Evolutionary conservation across 2,888 invertebrate species (phyloP).

Genomic region (Ornithoptera priamus): DNA sequence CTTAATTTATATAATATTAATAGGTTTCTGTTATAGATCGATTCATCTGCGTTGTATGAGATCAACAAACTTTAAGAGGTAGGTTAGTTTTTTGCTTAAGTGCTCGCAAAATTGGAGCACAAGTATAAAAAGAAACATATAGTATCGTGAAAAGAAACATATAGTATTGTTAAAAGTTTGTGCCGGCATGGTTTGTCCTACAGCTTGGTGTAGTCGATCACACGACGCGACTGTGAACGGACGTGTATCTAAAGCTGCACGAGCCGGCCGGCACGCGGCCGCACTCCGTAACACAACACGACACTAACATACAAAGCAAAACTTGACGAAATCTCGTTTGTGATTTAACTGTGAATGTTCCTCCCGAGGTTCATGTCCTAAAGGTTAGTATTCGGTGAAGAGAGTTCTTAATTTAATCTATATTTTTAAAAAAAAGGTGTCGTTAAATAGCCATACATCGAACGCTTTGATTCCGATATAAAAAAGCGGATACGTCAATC

Average conservation of each 20-base stretch:
- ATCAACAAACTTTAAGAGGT: slow-evolving; percentile 28
- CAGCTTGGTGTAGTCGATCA: slow-evolving; percentile 58
- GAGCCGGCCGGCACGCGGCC: slow-evolving; percentile 52
- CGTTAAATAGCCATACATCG: slow-evolving; percentile 14
- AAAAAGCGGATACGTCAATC: slow-evolving; percentile 37
- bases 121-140: slow-evolving; percentile 35
- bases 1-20: not conserved
- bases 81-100: slow-evolving; percentile 26
- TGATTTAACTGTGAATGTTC: slow-evolving; percentile 59
- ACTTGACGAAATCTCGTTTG: slow-evolving; percentile 34
- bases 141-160: slow-evolving; percentile 49
- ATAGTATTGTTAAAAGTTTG: slow-evolving; percentile 38
- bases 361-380: slow-evolving; percentile 52
- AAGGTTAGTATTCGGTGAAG: slow-evolving; percentile 56
- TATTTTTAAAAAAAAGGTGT: slow-evolving; percentile 3
- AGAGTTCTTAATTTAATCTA: slow-evolving; percentile 35
- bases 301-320: slow-evolving; percentile 30
- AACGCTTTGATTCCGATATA: not conserved
- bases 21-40: not conserved
- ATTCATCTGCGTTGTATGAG: slow-evolving; percentile 10
- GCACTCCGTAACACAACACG: slow-evolving; percentile 33
- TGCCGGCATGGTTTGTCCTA: slow-evolving; percentile 44
- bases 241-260: slow-evolving; percentile 51
- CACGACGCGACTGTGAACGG: slow-evolving; percentile 55
- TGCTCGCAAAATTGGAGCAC: slow-evolving; percentile 27